These are phyloP conservation scores for Dryobota labecula DNA, from an alignment of 2,888 invertebrate genomes.

Conservation along the genomic window DNA sequence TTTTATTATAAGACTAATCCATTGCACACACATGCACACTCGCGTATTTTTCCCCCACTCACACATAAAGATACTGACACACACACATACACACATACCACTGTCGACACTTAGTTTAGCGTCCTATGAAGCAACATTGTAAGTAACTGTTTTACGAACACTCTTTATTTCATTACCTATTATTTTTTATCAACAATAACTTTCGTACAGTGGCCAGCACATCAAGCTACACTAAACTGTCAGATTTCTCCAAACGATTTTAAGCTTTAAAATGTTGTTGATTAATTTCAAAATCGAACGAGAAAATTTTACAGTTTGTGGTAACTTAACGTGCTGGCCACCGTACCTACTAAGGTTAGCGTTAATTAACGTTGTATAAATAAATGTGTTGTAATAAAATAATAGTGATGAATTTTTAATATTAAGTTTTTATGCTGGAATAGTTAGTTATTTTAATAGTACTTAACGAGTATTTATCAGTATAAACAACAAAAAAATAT, in stretches of 20 bases:
- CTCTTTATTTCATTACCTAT: constrained; percentile 25
- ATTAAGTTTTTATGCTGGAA: constrained; percentile 32
- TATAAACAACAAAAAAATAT: neutral
- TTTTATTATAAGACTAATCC: constrained; percentile 91
- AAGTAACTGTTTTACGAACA: constrained; percentile 71
- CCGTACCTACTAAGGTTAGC: constrained; percentile 36
- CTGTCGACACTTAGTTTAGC: constrained; percentile 85
- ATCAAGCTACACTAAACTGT: too few species aligned
- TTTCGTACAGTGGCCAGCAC: too few species aligned
- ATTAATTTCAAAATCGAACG: too few species aligned
- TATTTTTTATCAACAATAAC: constrained; percentile 30
- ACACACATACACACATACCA: constrained; percentile 21
- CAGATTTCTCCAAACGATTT: too few species aligned
- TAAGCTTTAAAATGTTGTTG: too few species aligned
- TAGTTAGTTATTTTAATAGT: constrained; percentile 27
- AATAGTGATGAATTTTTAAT: constrained; percentile 35
- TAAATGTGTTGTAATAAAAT: constrained; percentile 30
- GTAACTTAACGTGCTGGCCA: too few species aligned
- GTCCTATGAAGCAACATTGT: constrained; percentile 76
- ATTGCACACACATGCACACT: constrained; percentile 83
- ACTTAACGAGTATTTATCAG: neutral
- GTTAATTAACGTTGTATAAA: constrained; percentile 43
- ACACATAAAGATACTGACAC: constrained; percentile 62
- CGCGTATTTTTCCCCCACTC: constrained; percentile 68
- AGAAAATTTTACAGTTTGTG: too few species aligned